Conservation (phyloP, 2,888 invertebrate genomes). For the Anthoptus insignis region DNA sequence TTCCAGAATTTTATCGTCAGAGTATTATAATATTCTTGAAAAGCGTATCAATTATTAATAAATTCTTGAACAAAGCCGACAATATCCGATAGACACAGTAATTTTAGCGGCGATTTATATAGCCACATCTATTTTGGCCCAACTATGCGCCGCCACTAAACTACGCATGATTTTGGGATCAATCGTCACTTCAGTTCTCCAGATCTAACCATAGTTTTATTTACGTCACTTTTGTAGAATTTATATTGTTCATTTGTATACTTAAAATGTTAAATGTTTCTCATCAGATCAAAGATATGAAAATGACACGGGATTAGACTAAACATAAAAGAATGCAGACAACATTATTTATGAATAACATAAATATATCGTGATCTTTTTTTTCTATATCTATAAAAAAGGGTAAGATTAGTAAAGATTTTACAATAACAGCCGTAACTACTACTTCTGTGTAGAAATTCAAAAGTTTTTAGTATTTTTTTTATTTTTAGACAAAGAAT, state of each 20-base stretch:
- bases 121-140: conserved; percentile 11
- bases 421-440: too few relatives aligned
- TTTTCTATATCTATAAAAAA: too few relatives aligned
- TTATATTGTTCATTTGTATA: conserved; percentile 1
- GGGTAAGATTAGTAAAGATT: too few relatives aligned
- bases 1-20: too few relatives aligned
- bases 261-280: not conserved
- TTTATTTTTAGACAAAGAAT: too few relatives aligned
- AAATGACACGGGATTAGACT: not conserved
- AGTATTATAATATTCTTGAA: too few relatives aligned
- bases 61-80: not conserved
- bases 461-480: too few relatives aligned
- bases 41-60: not conserved
- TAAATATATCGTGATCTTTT: too few relatives aligned
- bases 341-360: too few relatives aligned
- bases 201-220: conserved; percentile 8
- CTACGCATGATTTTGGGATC: conserved; percentile 19
- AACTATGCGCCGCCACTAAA: conserved; percentile 10
- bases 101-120: not conserved
- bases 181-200: conserved; percentile 7
- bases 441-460: too few relatives aligned
- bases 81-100: not conserved
- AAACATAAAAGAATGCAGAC: not conserved
- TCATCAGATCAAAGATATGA: not conserved
- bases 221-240: conserved; percentile 9